These are phyloP conservation scores for Pollachius pollachius DNA, from an alignment of 2,113 vertebrate genomes.

Conservation along the genomic window DNA sequence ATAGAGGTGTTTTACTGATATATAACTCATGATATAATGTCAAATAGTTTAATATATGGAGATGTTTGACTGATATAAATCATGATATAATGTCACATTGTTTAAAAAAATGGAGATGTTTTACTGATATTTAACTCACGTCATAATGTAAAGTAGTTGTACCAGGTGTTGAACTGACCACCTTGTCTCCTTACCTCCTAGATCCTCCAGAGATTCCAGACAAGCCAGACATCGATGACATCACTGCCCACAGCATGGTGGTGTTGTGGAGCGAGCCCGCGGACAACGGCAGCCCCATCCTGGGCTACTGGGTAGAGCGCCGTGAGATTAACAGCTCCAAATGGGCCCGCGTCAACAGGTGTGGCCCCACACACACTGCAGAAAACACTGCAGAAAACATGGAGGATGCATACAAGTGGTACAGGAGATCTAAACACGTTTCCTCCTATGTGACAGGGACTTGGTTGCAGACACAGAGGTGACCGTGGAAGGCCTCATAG, in stretches of 20 bases:
- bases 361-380: neutral
- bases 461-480: slow-evolving; percentile 69
- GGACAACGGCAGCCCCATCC: slow-evolving; percentile 93
- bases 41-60: no score
- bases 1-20: no score
- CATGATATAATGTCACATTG: no score
- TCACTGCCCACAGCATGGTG: slow-evolving; percentile 87
- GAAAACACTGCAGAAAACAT: neutral
- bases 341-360: slow-evolving; percentile 92
- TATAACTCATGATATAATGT: no score
- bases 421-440: neutral
- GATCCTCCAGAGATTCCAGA: slow-evolving; percentile 93
- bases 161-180: no score
- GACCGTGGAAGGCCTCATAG: slow-evolving; percentile 85
- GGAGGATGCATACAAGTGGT: no score
- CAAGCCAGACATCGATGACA: slow-evolving; percentile 86
- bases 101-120: no score
- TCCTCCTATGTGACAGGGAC: slow-evolving; percentile 32
- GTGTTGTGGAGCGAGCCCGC: slow-evolving; percentile 92
- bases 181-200: slow-evolving; percentile 41
- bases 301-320: slow-evolving; percentile 97
- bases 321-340: slow-evolving; percentile 95
- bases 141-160: no score
- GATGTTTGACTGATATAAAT: no score
- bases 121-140: no score